Percentiles rank a stretch among this genome's conserved stretches.
phyloP scores from a whole-genome alignment of 2,888 invertebrate genomes.

The Athetis lepigone region DNA sequence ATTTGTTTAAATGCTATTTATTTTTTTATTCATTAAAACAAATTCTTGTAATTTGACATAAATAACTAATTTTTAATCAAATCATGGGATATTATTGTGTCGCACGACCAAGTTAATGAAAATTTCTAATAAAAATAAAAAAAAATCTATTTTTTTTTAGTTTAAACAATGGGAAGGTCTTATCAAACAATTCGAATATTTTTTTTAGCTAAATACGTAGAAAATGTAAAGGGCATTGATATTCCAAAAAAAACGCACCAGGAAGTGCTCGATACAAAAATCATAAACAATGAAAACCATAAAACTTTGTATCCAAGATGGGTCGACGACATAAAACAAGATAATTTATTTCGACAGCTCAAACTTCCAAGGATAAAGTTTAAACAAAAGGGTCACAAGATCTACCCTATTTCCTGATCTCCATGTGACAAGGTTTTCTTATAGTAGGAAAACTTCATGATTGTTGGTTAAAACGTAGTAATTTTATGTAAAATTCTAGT shows the following conservation, averaged over 20 bases:
- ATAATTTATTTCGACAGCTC: constrained; percentile 7
- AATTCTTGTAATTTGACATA: background rate
- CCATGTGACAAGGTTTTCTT: constrained; percentile 55
- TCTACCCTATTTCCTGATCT: constrained; percentile 55
- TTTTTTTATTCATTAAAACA: background rate
- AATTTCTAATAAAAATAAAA: too few species aligned
- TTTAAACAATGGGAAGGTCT: background rate
- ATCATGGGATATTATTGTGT: background rate
- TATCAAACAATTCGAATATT: background rate
- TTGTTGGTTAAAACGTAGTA: constrained; percentile 13
- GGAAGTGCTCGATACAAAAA: background rate
- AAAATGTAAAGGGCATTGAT: background rate
- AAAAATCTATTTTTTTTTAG: background rate
- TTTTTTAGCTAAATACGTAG: background rate
- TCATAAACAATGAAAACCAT: background rate
- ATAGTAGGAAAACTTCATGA: constrained; percentile 38
- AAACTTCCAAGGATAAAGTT: constrained; percentile 8
- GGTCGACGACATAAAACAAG: constrained; percentile 34
- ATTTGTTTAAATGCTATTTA: background rate
- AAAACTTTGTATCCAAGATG: constrained; percentile 1
- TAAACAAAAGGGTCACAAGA: constrained; percentile 10
- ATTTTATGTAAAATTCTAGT: constrained; percentile 44
- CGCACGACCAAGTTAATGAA: background rate
- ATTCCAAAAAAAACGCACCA: background rate
- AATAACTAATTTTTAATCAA: background rate